These are phyloP conservation scores for Cephus sareptanus DNA, from an alignment of 2,888 invertebrate species.

Conservation along the genomic window DNA sequence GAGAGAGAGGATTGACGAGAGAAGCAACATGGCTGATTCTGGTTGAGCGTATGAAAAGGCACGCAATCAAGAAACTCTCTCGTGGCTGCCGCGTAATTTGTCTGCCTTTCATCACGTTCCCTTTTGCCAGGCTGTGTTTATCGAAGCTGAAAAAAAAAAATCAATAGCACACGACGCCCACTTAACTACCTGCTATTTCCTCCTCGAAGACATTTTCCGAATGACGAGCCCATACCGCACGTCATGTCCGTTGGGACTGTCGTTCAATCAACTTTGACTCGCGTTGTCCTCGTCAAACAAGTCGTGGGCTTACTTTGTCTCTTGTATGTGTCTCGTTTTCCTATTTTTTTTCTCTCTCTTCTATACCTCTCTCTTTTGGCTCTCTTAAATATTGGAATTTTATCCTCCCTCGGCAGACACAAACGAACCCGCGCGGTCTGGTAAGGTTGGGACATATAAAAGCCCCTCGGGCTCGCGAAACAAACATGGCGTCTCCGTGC, in stretches of 20 bases:
- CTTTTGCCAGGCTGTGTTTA: constrained; percentile 34
- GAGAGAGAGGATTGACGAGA: neutral
- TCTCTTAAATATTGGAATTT: neutral
- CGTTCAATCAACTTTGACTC: neutral
- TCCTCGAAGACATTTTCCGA: neutral
- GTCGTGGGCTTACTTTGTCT: neutral
- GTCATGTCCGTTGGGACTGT: neutral
- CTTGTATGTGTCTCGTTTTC: neutral
- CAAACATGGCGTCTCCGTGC: neutral
- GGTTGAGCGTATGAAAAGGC: constrained; percentile 23
- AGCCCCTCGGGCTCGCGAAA: neutral
- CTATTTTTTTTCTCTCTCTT: neutral
- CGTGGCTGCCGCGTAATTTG: constrained; percentile 38
- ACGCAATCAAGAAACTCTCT: constrained; percentile 36
- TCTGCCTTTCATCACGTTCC: constrained; percentile 18
- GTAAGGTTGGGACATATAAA: neutral
- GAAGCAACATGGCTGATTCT: neutral
- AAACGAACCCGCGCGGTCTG: neutral
- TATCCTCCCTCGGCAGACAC: neutral
- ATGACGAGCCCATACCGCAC: neutral
- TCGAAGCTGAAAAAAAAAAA: constrained; percentile 37
- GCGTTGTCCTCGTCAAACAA: neutral
- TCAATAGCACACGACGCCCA: neutral
- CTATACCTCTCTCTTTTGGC: neutral
- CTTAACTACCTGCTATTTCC: neutral